A percentile compares a stretch with the other conserved stretches of the same genome.
Evolutionary conservation across 2,113 vertebrate genomes (phyloP).

Genomic region (Hippoglossus stenolepis): DNA sequence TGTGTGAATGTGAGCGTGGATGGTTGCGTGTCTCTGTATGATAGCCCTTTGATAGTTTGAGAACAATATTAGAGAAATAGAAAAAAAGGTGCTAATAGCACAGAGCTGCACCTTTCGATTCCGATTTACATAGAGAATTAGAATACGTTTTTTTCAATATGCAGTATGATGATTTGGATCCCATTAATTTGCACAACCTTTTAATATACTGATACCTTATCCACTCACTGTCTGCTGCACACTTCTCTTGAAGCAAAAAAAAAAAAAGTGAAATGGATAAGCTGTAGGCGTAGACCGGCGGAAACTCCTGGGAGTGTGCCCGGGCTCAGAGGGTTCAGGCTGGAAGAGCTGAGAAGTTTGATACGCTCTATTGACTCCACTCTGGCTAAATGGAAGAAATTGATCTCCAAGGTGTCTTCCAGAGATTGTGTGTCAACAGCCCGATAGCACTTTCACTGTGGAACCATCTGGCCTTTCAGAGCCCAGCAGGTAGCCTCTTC

Average conservation of each 20-base stretch:
- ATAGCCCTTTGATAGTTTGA: background rate
- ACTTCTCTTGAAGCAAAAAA: background rate
- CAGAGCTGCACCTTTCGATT: background rate
- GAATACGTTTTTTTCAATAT: background rate
- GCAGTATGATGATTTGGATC: background rate
- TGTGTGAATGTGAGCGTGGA: too few species aligned
- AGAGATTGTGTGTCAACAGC: conserved; percentile 44
- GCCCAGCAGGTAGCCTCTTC: conserved; percentile 26
- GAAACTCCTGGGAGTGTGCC: conserved; percentile 23
- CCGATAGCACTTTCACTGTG: conserved; percentile 24
- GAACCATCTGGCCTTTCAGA: conserved; percentile 37
- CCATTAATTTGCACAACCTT: background rate
- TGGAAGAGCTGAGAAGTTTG: conserved; percentile 41
- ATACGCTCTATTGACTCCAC: conserved; percentile 51
- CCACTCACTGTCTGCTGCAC: conserved; percentile 9
- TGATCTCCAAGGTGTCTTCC: conserved; percentile 63
- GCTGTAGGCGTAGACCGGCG: background rate
- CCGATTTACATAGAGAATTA: background rate
- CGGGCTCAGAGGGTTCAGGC: conserved; percentile 39
- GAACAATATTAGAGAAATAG: background rate
- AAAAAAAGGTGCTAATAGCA: background rate
- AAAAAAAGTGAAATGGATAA: conserved; percentile 33
- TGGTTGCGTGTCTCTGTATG: too few species aligned
- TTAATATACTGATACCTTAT: conserved; percentile 2
- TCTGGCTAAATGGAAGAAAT: conserved; percentile 58